phyloP scores from a whole-genome alignment of 2,797 vertebrate genomes.

The Vireo griseus region DNA sequence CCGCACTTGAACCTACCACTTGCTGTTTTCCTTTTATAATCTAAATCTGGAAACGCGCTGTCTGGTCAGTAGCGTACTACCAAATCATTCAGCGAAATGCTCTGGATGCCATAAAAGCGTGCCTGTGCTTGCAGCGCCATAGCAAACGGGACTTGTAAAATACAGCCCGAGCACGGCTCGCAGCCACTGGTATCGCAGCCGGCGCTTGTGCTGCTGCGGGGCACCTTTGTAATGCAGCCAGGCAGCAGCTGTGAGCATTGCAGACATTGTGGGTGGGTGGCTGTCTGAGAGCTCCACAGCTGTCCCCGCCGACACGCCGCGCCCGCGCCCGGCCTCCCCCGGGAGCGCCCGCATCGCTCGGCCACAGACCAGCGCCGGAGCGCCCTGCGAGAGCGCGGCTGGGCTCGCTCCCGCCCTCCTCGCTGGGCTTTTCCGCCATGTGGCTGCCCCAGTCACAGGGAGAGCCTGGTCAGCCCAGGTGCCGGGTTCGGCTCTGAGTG shows the following conservation, averaged over 20 bases:
- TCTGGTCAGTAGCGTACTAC: constrained; percentile 60
- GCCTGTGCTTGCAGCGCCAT: constrained; percentile 43
- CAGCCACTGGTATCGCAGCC: constrained; percentile 46
- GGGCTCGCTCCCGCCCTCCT: neutral
- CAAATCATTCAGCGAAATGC: constrained; percentile 57
- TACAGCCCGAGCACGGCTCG: neutral
- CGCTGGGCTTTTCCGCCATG: neutral
- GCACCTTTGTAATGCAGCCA: constrained; percentile 74
- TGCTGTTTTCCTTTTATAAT: constrained; percentile 72
- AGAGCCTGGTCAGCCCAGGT: neutral
- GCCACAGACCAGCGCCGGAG: neutral
- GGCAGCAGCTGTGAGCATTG: constrained; percentile 74
- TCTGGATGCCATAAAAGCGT: constrained; percentile 66
- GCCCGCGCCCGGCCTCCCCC: neutral
- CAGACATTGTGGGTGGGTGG: constrained; percentile 68
- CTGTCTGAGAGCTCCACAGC: constrained; percentile 52
- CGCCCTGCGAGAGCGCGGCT: neutral
- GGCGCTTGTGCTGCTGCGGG: constrained; percentile 61
- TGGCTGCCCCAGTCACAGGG: neutral
- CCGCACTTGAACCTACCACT: constrained; percentile 74
- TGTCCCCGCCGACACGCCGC: constrained; percentile 21
- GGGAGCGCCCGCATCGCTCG: neutral
- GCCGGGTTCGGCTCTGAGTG: neutral
- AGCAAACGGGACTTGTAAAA: constrained; percentile 59
- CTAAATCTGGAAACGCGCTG: constrained; percentile 72